Evolutionary conservation across 2,113 vertebrate species (phyloP).

Genomic region (Argyrosomus japonicus): DNA sequence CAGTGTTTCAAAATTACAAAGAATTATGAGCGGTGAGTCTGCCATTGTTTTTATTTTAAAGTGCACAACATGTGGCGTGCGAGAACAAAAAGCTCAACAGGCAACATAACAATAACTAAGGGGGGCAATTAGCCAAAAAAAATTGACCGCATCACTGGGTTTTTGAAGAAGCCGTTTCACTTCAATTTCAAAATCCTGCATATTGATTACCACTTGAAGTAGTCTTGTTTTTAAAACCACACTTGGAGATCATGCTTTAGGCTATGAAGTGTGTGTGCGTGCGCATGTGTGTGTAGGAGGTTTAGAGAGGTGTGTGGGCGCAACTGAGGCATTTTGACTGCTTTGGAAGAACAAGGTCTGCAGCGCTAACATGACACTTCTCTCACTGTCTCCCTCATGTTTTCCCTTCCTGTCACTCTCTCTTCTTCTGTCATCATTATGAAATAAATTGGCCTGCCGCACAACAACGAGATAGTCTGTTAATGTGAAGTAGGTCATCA

Average conservation of each 20-base stretch:
- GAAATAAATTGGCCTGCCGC: slow-evolving; percentile 53
- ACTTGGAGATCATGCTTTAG: slow-evolving; percentile 40
- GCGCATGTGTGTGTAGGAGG: slow-evolving; percentile 31
- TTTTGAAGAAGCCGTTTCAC: slow-evolving; percentile 23
- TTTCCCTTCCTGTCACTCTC: slow-evolving; percentile 32
- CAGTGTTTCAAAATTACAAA: not conserved
- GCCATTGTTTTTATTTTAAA: not conserved
- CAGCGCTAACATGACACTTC: slow-evolving; percentile 35
- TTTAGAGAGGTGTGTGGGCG: slow-evolving; percentile 62
- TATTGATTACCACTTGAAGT: slow-evolving; percentile 49
- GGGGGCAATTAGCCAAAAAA: slow-evolving; percentile 11
- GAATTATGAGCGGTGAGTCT: not conserved
- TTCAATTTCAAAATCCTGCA: slow-evolving; percentile 30
- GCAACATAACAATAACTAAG: too few species aligned
- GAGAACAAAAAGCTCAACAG: too few species aligned
- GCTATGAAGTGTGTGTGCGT: slow-evolving; percentile 32
- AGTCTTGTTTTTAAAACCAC: slow-evolving; percentile 26
- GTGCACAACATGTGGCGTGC: not conserved
- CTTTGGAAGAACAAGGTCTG: slow-evolving; percentile 63
- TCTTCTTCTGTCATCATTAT: slow-evolving; percentile 43
- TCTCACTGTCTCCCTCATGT: slow-evolving; percentile 11
- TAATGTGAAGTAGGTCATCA: slow-evolving; percentile 71
- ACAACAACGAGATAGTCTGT: slow-evolving; percentile 49
- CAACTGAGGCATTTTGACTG: slow-evolving; percentile 60
- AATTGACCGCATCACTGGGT: slow-evolving; percentile 24